Conservation (phyloP, 2,113 vertebrate genomes). For the Chlamydotis undulata region DNA sequence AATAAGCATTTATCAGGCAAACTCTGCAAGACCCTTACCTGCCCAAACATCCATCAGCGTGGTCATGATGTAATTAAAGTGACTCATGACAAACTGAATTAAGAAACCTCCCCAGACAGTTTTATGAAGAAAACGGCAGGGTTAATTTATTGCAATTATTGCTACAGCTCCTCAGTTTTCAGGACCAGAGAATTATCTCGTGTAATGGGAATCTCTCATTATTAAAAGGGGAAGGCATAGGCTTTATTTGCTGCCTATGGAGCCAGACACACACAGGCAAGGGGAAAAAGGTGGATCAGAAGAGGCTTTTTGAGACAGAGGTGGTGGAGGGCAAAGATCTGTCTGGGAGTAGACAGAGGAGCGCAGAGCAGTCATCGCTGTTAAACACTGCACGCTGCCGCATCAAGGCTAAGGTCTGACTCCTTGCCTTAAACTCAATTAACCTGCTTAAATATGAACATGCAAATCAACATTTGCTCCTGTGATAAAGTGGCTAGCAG, state of each 20-base stretch:
- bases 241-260: neutral
- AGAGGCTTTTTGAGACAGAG: neutral
- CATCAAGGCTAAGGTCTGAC: neutral
- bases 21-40: conserved; percentile 46
- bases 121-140: conserved; percentile 47
- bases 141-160: conserved; percentile 55
- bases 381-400: neutral
- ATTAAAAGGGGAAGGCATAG: neutral
- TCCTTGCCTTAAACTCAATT: neutral
- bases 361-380: neutral
- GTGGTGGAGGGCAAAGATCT: neutral
- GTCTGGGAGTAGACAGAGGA: neutral
- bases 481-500: neutral
- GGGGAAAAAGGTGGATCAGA: neutral
- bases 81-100: conserved; percentile 60
- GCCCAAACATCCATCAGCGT: conserved; percentile 29
- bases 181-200: conserved; percentile 17
- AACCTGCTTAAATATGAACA: neutral
- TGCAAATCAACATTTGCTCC: neutral
- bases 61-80: conserved; percentile 61
- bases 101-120: conserved; percentile 53
- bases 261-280: neutral
- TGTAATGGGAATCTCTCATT: conserved; percentile 40
- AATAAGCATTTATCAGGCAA: conserved; percentile 54
- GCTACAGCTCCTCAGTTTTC: conserved; percentile 37